Base-by-base conservation (phyloP, 2,797 vertebrate genomes). In the Melanogrammus aeglefinus region DNA sequence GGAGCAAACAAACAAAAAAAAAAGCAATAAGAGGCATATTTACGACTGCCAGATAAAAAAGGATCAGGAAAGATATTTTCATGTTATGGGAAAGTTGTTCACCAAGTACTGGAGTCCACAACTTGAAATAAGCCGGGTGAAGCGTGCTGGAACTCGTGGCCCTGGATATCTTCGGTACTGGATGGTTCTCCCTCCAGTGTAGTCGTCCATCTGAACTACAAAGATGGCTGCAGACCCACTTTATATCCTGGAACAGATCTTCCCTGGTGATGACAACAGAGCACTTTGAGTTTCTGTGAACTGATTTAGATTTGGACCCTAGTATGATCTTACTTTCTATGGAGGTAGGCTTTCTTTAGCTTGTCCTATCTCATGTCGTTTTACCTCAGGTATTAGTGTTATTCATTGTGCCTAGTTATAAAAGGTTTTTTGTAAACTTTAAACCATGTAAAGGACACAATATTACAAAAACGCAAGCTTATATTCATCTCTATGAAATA, bases 91-190 rank as follows among this genome's bases (percentile, higher is more conserved):
- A 69, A 69, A 69, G 63, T 27, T 27, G 24, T 27, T 69, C 24
- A 69, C 98, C 96, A 98, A 97, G 93, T 99, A 99, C 88, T 96
- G 98, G 88, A 99, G 89, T 83, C 96, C 97, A 0, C 96, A 94
- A 94, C 87, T 99, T 99, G 93, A 99, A 99, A 93, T 99, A 99
- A 99, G 8, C 97, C 97, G 7, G 7, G 96, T 89, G 85, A 99
- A 99, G 29, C n/a, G 95, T 94, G 81, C 95, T 88, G 6, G 97
- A 99, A 99, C 90, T 99, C 98, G 0, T 96, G 84, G 44, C 96
- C 96, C 90, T 99, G 98, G 82, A 97, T 95, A 87, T 99, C 98
- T 0, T 0, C 98, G 95, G 86, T 97, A 95, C 92, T 99, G 98
- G 87, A 99, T 93, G 0, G 98, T 96, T 84, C 93, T 96, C 0